Conservation (phyloP, 2,888 invertebrate genomes). For the Drosophila nr. fundita region DNA sequence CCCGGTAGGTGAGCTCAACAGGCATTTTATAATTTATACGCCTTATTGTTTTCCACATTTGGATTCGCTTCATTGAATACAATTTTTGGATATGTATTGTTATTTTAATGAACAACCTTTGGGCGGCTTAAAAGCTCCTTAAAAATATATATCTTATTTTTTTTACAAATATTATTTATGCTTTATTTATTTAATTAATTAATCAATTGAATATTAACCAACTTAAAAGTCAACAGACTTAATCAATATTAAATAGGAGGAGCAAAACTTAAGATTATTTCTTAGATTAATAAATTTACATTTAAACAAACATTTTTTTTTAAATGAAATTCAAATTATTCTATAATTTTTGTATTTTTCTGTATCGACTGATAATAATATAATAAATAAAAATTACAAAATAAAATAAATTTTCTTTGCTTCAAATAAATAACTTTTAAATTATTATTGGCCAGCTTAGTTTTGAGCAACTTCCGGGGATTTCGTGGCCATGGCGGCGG, state of each 20-base stretch:
- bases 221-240: neutral
- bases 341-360: neutral
- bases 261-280: neutral
- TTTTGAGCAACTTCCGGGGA: slow-evolving; percentile 16
- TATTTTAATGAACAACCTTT: neutral
- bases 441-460: slow-evolving; percentile 9
- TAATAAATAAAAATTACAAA: neutral
- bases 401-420: neutral
- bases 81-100: slow-evolving; percentile 3
- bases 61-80: slow-evolving; percentile 11
- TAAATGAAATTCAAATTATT: neutral
- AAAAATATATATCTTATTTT: neutral
- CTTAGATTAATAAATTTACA: neutral
- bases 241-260: neutral
- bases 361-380: neutral
- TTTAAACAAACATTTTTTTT: neutral
- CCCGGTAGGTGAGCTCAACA: neutral
- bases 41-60: neutral
- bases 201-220: neutral
- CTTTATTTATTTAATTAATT: neutral
- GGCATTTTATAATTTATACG: neutral
- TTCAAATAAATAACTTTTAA: neutral
- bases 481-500: slow-evolving; percentile 6
- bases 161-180: neutral
- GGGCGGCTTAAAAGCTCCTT: neutral